Conservation (phyloP, 92 coral and sea anemone species). For the Bergia puertoricense region DNA sequence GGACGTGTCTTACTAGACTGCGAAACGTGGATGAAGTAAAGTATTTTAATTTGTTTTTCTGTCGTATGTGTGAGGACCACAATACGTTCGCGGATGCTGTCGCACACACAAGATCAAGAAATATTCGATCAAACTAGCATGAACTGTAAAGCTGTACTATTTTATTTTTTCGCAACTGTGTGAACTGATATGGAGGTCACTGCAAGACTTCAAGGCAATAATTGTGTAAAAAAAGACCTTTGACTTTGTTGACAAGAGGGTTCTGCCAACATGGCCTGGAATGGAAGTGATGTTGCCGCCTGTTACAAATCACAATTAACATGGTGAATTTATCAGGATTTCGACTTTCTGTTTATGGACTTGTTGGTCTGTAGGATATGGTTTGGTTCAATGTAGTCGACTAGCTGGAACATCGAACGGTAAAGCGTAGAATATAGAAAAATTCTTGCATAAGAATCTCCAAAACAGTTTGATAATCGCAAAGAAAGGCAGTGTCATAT, state of each 20-base stretch:
- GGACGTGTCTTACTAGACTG: background rate
- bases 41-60: conserved; percentile 11
- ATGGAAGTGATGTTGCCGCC: background rate
- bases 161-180: background rate
- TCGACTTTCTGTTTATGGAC: too few species aligned
- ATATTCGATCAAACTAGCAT: background rate
- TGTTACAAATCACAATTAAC: too few species aligned
- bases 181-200: background rate
- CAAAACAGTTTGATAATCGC: background rate
- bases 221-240: background rate
- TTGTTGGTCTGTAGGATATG: too few species aligned
- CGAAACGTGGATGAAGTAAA: conserved; percentile 9
- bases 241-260: background rate
- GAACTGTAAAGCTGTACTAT: background rate
- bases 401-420: too few species aligned
- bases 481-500: background rate
- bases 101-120: background rate
- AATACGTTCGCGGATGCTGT: background rate
- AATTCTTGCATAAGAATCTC: background rate
- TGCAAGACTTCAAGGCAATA: background rate
- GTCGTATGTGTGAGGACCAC: background rate
- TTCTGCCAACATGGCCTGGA: background rate
- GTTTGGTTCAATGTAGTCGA: too few species aligned
- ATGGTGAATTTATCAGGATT: too few species aligned
- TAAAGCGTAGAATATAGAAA: too few species aligned